Percentiles rank a stretch among this genome's conserved stretches.
Evolutionary conservation across 2,113 vertebrate genomes (phyloP).

Genomic region (Maccullochella peelii): DNA sequence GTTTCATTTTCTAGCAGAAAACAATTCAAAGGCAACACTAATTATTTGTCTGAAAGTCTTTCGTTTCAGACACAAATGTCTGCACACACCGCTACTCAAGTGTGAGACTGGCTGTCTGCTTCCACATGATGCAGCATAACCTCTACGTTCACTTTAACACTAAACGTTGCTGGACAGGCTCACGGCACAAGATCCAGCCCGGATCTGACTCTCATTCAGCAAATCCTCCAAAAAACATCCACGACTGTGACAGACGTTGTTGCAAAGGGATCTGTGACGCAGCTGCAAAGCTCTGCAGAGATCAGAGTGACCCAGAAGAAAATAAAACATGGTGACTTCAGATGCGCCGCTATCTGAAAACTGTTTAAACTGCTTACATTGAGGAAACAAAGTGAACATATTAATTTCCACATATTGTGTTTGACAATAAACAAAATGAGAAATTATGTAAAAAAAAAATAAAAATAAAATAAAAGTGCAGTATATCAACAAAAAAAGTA

Average conservation of each 20-base stretch:
- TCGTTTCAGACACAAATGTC: background rate
- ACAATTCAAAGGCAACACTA: background rate
- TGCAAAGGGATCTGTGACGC: background rate
- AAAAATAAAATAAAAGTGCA: constrained; percentile 49
- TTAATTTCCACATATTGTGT: background rate
- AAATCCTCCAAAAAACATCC: background rate
- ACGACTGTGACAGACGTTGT: background rate
- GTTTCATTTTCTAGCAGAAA: background rate
- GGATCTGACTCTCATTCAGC: background rate
- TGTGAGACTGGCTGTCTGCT: background rate
- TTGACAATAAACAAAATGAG: background rate
- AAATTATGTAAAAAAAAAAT: background rate
- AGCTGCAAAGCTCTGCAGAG: constrained; percentile 2
- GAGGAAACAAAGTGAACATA: background rate
- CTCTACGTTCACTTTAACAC: background rate
- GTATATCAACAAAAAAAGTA: constrained; percentile 4
- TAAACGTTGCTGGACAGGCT: background rate
- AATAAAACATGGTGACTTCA: background rate
- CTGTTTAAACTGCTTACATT: background rate
- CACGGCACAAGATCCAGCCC: background rate
- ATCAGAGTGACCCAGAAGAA: background rate
- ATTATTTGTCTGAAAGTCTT: background rate
- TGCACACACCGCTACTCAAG: background rate
- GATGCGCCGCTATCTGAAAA: background rate
- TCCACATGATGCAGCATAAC: constrained; percentile 1